Conservation (phyloP, 30 jellyfish, hydroid and myxozoan genomes). For the Hydractinia echinata region DNA sequence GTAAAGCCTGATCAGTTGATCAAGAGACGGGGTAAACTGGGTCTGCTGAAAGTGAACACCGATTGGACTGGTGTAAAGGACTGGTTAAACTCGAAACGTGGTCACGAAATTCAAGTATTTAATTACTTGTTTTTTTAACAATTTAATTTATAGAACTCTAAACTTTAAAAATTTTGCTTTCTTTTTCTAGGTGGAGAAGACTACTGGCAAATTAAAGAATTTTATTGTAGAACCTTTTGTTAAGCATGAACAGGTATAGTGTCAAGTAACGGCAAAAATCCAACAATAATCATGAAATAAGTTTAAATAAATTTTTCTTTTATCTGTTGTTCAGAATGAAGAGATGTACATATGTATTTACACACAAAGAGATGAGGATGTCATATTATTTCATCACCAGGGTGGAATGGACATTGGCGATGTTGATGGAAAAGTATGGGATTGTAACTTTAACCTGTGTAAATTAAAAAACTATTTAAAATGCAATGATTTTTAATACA, state of each 20-base stretch:
- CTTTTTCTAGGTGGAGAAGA: slow-evolving; percentile 61
- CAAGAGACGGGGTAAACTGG: slow-evolving; percentile 96
- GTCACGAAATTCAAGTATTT: slow-evolving; percentile 54
- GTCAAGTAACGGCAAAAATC: too few species aligned
- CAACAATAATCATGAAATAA: too few species aligned
- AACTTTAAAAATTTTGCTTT: background rate
- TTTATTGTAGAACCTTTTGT: slow-evolving; percentile 90
- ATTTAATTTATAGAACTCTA: background rate
- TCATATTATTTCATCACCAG: slow-evolving; percentile 80
- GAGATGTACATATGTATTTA: slow-evolving; percentile 80
- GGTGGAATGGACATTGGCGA: slow-evolving; percentile 99
- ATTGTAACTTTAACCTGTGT: too few species aligned
- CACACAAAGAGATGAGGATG: slow-evolving; percentile 87
- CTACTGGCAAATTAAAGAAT: slow-evolving; percentile 64
- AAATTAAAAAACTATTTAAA: too few species aligned
- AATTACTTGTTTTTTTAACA: background rate
- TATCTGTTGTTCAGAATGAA: slow-evolving; percentile 43
- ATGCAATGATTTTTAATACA: background rate
- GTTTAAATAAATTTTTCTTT: background rate
- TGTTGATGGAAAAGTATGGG: slow-evolving; percentile 73
- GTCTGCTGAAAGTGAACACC: slow-evolving; percentile 56
- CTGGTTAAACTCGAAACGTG: slow-evolving; percentile 53
- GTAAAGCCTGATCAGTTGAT: slow-evolving; percentile 96
- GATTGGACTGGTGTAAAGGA: slow-evolving; percentile 64
- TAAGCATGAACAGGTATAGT: slow-evolving; percentile 69